Base-by-base conservation (phyloP, 2,888 invertebrate species). In the Smittia sp. region DNA sequence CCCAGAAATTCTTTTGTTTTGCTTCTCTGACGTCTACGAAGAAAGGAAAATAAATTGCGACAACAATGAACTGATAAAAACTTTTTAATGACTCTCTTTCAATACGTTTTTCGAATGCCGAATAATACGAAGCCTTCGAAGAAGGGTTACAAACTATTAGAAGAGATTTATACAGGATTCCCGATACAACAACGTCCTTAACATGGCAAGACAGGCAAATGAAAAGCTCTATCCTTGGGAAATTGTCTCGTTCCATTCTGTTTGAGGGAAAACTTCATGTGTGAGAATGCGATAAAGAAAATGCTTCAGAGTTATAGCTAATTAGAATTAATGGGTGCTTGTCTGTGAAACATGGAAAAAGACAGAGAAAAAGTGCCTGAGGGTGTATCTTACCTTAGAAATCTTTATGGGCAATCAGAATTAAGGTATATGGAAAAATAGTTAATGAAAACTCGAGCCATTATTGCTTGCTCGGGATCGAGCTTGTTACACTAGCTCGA, bases 1-100 rank as follows among this genome's bases (percentile, higher is more conserved):
- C 46, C 46, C 46, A 46, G 11, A 46, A 27, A 27, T 11, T 63
- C 63, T 27, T 25, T 15, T 15, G 15, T 24, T 46, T 63, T 6
- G 15, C 58, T 9, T 18, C 9, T 18, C 58, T 20, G 7, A 58
- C 58, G 15, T 20, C 22, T 25, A 32, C 20, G 39, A 67, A 38
- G 7, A 39, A 67, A 38, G 39, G 15, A 39, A 20, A 67, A 39
- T 65, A 9, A 65, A 65, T 27, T 58, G 58, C 58, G 20, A n/a
- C 20, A 58, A 58, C 58, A 58, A 58, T 38, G 39, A 38, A 38
- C 67, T 67, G 67, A 67, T 67, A 67, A 38, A 67, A 67, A 67
- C 39, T 38, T 67, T 65, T 41, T 67, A 67, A 67, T 67, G 67
- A 67, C 67, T 67, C n/a, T n/a, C 67, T 67, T 67, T 67, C 67